Evolutionary conservation across 1,140 invertebrate species (phyloP).

Genomic region (Manduca sexta): DNA sequence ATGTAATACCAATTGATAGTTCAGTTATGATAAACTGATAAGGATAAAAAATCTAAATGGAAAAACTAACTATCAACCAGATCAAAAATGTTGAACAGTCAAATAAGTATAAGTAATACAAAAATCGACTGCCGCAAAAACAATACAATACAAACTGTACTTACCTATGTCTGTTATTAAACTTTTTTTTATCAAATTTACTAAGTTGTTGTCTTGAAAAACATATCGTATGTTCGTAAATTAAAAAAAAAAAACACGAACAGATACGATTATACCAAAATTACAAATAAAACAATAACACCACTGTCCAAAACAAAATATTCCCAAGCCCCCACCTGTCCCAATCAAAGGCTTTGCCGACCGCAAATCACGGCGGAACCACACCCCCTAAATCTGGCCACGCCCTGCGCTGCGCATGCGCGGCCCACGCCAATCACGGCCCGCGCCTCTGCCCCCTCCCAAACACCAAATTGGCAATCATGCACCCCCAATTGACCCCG

Average conservation of each 20-base stretch:
- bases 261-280: not conserved
- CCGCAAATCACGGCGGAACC: slow-evolving; percentile 64
- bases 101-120: no score
- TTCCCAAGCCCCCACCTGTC: slow-evolving; percentile 34
- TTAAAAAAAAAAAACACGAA: not conserved
- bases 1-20: no score
- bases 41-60: no score
- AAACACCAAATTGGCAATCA: slow-evolving; percentile 22
- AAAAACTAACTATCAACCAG: no score
- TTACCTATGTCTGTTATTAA: not conserved
- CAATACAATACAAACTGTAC: not conserved
- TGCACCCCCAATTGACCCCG: slow-evolving; percentile 51
- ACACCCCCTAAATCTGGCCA: slow-evolving; percentile 53
- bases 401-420: slow-evolving; percentile 51
- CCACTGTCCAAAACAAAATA: no score
- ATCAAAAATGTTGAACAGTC: no score
- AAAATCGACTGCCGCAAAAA: no score
- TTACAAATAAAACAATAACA: no score
- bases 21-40: no score
- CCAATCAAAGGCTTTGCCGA: slow-evolving; percentile 61
- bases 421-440: slow-evolving; percentile 35
- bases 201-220: not conserved
- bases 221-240: not conserved
- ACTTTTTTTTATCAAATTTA: not conserved
- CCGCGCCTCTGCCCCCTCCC: slow-evolving; percentile 19